phyloP scores from a whole-genome alignment of 1,140 invertebrate species.

The Chionoecetes opilio region DNA sequence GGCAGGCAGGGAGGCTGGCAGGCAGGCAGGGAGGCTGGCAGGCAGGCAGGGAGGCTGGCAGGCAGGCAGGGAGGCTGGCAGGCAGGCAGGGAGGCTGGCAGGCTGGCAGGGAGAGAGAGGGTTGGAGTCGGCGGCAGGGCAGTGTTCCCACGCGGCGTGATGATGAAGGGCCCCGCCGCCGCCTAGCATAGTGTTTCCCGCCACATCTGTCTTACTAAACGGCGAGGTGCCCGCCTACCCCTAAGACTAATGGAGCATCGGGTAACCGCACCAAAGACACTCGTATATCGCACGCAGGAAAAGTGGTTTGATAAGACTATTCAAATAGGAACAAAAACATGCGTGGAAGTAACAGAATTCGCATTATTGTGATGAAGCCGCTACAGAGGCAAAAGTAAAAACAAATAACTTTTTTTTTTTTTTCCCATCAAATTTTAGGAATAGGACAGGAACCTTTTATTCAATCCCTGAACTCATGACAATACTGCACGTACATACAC shows the following conservation, averaged over 20 bases:
- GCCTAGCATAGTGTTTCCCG: constrained; percentile 7
- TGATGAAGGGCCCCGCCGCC: constrained; percentile 3
- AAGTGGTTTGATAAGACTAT: background rate
- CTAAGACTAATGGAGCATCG: constrained; percentile 4
- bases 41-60: too few species aligned
- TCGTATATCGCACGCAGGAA: background rate
- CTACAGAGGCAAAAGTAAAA: too few species aligned
- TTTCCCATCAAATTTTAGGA: too few species aligned
- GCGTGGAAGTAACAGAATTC: too few species aligned
- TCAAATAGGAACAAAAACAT: too few species aligned
- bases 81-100: background rate
- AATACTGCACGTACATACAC: too few species aligned
- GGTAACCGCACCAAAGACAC: background rate
- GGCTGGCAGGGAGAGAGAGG: background rate
- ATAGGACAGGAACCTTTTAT: too few species aligned
- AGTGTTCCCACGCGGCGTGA: background rate
- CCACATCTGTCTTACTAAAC: constrained; percentile 9
- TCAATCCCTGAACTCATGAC: too few species aligned
- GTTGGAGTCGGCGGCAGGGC: background rate
- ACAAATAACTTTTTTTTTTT: too few species aligned
- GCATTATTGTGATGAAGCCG: too few species aligned
- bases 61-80: background rate
- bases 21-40: too few species aligned
- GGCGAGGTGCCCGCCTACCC: background rate
- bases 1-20: too few species aligned